Evolutionary conservation across 92 coral and sea anemone species (phyloP).

Genomic region (Micromussa lordhowensis): DNA sequence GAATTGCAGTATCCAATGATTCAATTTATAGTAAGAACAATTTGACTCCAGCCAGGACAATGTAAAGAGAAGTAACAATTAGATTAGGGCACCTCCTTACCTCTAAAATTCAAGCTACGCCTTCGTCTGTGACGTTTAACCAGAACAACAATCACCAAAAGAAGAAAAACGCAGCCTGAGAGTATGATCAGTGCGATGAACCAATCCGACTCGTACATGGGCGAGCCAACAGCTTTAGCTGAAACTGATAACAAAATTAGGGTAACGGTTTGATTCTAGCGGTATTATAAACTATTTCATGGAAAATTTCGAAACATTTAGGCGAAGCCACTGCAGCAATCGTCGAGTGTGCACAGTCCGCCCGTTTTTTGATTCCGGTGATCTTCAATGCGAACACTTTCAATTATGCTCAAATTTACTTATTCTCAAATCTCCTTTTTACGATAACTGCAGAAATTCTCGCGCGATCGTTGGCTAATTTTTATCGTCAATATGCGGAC

Average conservation of each 20-base stretch:
- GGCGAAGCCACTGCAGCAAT: too few relatives aligned
- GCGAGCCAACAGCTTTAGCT: conserved; percentile 47
- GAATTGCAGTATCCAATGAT: too few relatives aligned
- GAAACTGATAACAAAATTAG: conserved; percentile 20
- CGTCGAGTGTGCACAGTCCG: neutral
- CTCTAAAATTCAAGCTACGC: conserved; percentile 65
- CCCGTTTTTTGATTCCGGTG: neutral
- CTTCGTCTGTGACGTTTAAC: conserved; percentile 35
- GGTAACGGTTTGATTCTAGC: neutral
- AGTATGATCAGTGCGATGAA: conserved; percentile 72
- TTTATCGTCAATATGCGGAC: too few relatives aligned
- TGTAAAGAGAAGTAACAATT: neutral
- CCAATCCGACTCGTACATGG: conserved; percentile 73
- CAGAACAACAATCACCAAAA: conserved; percentile 62
- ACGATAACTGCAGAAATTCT: too few relatives aligned
- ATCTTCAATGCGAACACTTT: neutral
- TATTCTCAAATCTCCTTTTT: too few relatives aligned
- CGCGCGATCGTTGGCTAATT: too few relatives aligned
- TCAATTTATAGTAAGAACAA: too few relatives aligned
- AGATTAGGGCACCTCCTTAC: conserved; percentile 25
- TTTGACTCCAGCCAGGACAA: neutral
- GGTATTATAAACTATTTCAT: neutral
- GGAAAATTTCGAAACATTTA: neutral
- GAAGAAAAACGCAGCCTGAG: conserved; percentile 57
- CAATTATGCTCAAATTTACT: too few relatives aligned